A percentile compares a stretch with the other conserved stretches of the same genome.
Evolutionary conservation across 2,797 vertebrate genomes (phyloP).

Genomic region (Lindbergichthys nudifrons): DNA sequence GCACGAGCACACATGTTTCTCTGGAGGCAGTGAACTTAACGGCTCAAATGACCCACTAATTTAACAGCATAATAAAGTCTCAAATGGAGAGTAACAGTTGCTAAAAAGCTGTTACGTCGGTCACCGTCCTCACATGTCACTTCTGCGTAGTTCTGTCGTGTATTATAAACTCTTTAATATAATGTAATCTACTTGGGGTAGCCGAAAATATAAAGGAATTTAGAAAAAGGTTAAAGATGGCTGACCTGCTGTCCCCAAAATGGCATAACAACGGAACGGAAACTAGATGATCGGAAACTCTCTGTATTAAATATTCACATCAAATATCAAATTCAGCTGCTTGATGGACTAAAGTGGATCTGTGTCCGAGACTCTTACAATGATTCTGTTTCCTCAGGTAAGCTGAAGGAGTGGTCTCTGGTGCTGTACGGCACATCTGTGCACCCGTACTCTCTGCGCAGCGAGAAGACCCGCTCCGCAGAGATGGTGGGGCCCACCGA

Average conservation of each 20-base stretch:
- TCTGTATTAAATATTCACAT: neutral
- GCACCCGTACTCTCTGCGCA: constrained; percentile 91
- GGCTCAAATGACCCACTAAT: constrained; percentile 51
- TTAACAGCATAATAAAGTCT: constrained; percentile 57
- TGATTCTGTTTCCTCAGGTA: constrained; percentile 84
- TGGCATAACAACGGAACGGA: no score
- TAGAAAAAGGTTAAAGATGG: neutral
- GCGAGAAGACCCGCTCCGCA: constrained; percentile 89
- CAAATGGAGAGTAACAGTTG: constrained; percentile 22
- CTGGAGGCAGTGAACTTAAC: constrained; percentile 32
- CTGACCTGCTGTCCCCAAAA: no score
- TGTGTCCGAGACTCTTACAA: constrained; percentile 8
- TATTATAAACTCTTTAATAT: constrained; percentile 16
- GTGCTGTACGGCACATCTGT: constrained; percentile 96
- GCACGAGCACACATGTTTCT: constrained; percentile 26
- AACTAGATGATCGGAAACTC: no score
- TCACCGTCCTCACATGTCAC: constrained; percentile 9
- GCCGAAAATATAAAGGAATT: constrained; percentile 13
- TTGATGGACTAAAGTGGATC: neutral
- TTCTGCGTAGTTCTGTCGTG: neutral
- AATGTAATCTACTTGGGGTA: neutral
- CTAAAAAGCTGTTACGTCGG: constrained; percentile 19
- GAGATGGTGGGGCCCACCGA: constrained; percentile 78
- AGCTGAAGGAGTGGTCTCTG: constrained; percentile 98
- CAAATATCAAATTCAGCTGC: neutral